Evolutionary conservation across 1,140 invertebrate species (phyloP).

Genomic region (Zaprionus ornatus): DNA sequence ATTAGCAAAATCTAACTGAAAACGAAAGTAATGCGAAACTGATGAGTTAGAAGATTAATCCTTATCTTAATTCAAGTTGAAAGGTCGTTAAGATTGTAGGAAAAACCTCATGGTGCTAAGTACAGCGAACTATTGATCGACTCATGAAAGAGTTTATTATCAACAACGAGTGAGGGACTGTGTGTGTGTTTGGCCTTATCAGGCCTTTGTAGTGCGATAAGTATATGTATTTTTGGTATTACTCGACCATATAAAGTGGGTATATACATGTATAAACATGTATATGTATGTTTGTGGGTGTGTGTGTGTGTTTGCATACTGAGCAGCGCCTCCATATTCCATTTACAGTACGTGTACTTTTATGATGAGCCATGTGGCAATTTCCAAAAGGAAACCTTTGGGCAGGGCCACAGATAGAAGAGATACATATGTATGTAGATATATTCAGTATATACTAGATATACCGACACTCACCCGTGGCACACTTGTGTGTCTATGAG

Average conservation of each 20-base stretch:
- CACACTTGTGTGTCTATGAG: neutral
- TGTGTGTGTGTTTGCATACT: slow-evolving; percentile 36
- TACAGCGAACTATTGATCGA: neutral
- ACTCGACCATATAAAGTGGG: slow-evolving; percentile 58
- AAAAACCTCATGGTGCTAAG: neutral
- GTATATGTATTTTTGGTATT: slow-evolving; percentile 75
- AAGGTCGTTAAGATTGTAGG: neutral
- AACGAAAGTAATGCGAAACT: neutral
- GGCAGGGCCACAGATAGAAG: slow-evolving; percentile 4
- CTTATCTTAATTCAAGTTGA: neutral
- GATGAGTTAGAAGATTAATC: neutral
- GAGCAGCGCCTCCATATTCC: slow-evolving; percentile 34
- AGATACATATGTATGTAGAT: neutral
- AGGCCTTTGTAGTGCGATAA: slow-evolving; percentile 67
- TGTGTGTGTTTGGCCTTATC: slow-evolving; percentile 50
- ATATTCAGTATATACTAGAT: neutral
- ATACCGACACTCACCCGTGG: neutral
- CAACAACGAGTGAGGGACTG: slow-evolving; percentile 6
- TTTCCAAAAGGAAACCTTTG: slow-evolving; percentile 37
- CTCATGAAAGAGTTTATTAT: slow-evolving; percentile 18
- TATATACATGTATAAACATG: neutral
- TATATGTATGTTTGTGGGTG: slow-evolving; percentile 6
- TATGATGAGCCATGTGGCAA: slow-evolving; percentile 68
- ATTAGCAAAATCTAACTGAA: neutral
- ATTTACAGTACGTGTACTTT: slow-evolving; percentile 45